Conservation (phyloP, 2,888 invertebrate species). For the Copidosoma aretas region DNA sequence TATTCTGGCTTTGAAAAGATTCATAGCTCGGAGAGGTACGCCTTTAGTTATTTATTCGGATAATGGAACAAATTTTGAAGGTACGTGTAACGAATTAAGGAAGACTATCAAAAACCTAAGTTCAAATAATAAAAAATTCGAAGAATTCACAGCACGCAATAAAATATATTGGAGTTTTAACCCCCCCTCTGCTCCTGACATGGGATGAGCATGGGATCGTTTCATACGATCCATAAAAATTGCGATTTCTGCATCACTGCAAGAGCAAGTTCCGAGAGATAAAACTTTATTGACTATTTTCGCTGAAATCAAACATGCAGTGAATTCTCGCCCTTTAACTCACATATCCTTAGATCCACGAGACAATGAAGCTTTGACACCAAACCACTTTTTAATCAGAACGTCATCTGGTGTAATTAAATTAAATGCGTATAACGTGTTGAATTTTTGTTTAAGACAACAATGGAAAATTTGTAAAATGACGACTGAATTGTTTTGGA, state of each 20-base stretch:
- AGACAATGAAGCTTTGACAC: conserved; percentile 39
- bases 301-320: not conserved
- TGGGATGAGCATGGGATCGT: conserved; percentile 5
- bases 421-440: not conserved
- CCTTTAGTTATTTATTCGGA: not conserved
- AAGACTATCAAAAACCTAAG: not conserved
- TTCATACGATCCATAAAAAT: not conserved
- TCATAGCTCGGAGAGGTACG: not conserved
- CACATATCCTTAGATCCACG: conserved; percentile 46
- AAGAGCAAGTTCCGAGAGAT: conserved; percentile 1
- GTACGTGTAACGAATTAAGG: not conserved
- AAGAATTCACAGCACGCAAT: not conserved
- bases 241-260: not conserved
- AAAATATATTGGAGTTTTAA: not conserved
- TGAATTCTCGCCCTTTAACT: conserved; percentile 26
- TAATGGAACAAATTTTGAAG: not conserved
- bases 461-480: conserved; percentile 37
- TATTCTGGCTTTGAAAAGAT: not conserved
- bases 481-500: too few species aligned
- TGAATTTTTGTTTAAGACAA: not conserved
- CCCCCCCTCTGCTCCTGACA: not conserved
- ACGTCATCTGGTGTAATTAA: conserved; percentile 30
- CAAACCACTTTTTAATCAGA: conserved; percentile 41
- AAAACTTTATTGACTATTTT: not conserved
- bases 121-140: not conserved